Conservation (phyloP, 2,888 invertebrate genomes). For the Leptothorax acervorum region DNA sequence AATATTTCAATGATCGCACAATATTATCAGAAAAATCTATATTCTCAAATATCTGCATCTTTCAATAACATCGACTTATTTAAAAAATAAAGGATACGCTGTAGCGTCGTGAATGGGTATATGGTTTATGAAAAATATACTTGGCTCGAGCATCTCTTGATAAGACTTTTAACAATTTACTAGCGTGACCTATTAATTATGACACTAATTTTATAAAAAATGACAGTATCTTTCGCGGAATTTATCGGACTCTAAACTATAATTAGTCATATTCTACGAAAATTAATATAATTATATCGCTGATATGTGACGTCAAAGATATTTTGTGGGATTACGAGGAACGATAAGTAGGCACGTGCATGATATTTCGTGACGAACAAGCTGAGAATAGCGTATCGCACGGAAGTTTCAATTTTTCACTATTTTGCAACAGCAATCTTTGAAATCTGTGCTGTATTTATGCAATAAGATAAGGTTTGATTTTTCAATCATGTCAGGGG, state of each 20-base stretch:
- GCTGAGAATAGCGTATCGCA: neutral
- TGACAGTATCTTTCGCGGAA: neutral
- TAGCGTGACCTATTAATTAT: conserved; percentile 11
- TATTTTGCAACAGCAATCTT: neutral
- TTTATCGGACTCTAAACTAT: neutral
- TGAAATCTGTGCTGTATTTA: neutral
- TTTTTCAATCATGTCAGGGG: neutral
- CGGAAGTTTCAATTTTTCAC: conserved; percentile 8
- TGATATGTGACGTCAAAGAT: conserved; percentile 24
- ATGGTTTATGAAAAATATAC: neutral
- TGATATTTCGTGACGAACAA: conserved; percentile 24
- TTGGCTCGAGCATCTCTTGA: neutral
- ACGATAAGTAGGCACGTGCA: conserved; percentile 6
- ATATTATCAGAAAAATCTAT: conserved; percentile 15
- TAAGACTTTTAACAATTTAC: conserved; percentile 1
- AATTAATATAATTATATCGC: conserved; percentile 8
- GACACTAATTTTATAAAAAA: neutral
- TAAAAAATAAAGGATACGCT: neutral
- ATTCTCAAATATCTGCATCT: neutral
- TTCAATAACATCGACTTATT: neutral
- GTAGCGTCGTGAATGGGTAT: neutral
- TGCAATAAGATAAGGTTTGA: neutral
- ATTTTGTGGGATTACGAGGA: neutral
- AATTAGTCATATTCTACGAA: neutral
- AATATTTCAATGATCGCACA: neutral